Conservation (phyloP, 1,140 invertebrate genomes). For the Hetaerina americana region DNA sequence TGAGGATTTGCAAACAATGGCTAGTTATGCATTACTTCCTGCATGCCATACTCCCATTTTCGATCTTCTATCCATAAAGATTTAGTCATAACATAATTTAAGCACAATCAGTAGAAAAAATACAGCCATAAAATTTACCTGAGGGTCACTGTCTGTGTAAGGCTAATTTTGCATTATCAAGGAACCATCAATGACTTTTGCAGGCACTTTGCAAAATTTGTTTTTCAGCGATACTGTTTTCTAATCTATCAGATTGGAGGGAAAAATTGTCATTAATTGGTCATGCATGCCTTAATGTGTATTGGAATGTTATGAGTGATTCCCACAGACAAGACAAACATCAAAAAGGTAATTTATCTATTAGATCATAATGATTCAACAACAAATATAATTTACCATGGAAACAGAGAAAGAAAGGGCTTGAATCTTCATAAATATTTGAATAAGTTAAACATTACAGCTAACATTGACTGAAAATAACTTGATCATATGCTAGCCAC, state of each 20-base stretch:
- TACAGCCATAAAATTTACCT: background rate
- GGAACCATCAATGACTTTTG: background rate
- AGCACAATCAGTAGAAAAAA: background rate
- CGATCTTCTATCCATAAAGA: background rate
- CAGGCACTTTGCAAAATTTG: background rate
- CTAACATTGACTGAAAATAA: too few species aligned
- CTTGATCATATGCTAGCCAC: too few species aligned
- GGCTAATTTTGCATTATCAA: background rate
- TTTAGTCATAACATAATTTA: background rate
- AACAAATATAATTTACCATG: too few species aligned
- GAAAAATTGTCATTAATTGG: background rate
- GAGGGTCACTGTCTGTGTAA: background rate
- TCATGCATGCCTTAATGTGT: too few species aligned
- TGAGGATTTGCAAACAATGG: background rate
- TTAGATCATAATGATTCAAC: too few species aligned
- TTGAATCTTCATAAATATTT: too few species aligned
- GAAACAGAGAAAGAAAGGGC: too few species aligned
- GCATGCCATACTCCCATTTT: background rate
- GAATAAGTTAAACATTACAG: too few species aligned
- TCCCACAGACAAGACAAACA: too few species aligned
- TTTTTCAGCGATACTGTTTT: background rate
- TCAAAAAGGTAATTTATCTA: too few species aligned
- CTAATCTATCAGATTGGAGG: background rate
- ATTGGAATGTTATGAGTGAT: too few species aligned
- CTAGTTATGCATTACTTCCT: background rate